phyloP scores from a whole-genome alignment of 2,797 vertebrate genomes.

The Limnodromus scolopaceus region DNA sequence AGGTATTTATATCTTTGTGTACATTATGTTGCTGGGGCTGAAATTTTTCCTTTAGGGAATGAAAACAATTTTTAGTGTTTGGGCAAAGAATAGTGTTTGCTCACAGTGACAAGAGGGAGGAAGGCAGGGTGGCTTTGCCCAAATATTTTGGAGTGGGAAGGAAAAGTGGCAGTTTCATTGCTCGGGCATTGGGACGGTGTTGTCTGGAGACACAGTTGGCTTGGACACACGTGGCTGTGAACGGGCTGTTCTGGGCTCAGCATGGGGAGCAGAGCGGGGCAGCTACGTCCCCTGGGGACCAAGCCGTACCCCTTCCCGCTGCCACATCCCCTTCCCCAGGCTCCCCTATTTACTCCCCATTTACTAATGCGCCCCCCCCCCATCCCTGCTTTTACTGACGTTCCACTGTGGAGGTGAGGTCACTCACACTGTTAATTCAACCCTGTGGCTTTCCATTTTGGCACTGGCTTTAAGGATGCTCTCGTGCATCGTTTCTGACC shows the following conservation, averaged over 20 bases:
- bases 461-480: not conserved
- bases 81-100: not conserved
- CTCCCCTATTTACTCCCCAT: too few species aligned
- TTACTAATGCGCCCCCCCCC: not conserved
- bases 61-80: not conserved
- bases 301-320: not conserved
- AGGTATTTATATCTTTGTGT: not conserved
- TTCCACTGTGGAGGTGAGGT: not conserved
- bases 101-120: not conserved
- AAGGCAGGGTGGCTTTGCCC: not conserved
- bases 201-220: not conserved
- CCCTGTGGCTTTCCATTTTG: not conserved
- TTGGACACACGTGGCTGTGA: not conserved
- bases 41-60: not conserved
- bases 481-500: rapidly evolving
- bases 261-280: not conserved
- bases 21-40: not conserved
- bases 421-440: not conserved
- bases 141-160: not conserved
- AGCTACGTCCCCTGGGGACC: not conserved
- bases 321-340: not conserved
- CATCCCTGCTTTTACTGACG: not conserved
- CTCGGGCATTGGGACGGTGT: not conserved
- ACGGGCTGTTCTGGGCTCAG: not conserved
- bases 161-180: not conserved